phyloP scores from a whole-genome alignment of 1,140 invertebrate genomes.

The Ctenoplectra terminalis region DNA sequence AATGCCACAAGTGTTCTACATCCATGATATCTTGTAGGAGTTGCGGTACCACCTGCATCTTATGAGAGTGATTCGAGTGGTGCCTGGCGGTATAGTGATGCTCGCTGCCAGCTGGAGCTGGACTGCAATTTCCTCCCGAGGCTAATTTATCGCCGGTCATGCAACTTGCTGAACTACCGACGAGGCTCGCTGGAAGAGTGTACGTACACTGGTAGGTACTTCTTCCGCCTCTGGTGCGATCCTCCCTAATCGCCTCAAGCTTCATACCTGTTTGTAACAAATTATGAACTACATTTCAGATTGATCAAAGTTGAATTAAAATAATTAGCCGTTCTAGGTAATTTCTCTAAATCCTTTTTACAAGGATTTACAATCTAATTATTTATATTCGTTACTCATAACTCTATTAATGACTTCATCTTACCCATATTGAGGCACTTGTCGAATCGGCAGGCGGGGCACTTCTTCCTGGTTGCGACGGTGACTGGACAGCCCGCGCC shows the following conservation, averaged over 20 bases:
- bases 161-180: constrained; percentile 82
- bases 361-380: too few species aligned
- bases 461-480: constrained; percentile 97
- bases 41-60: constrained; percentile 79
- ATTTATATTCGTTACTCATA: too few species aligned
- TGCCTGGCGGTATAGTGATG: constrained; percentile 78
- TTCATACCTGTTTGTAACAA: constrained; percentile 87
- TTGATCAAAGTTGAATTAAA: too few species aligned
- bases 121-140: constrained; percentile 76
- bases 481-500: constrained; percentile 95
- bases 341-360: too few species aligned
- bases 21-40: constrained; percentile 94
- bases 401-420: too few species aligned
- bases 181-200: constrained; percentile 88
- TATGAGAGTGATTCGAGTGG: constrained; percentile 81
- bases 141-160: constrained; percentile 75
- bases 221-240: constrained; percentile 95
- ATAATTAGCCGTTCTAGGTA: too few species aligned
- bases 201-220: constrained; percentile 98
- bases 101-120: constrained; percentile 77
- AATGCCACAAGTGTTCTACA: constrained; percentile 96
- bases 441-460: constrained; percentile 97
- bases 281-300: neutral
- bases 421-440: constrained; percentile 96
- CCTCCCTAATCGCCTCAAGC: constrained; percentile 97